Conservation (phyloP, 1,140 invertebrate species). For the Drosophila lacertosa region DNA sequence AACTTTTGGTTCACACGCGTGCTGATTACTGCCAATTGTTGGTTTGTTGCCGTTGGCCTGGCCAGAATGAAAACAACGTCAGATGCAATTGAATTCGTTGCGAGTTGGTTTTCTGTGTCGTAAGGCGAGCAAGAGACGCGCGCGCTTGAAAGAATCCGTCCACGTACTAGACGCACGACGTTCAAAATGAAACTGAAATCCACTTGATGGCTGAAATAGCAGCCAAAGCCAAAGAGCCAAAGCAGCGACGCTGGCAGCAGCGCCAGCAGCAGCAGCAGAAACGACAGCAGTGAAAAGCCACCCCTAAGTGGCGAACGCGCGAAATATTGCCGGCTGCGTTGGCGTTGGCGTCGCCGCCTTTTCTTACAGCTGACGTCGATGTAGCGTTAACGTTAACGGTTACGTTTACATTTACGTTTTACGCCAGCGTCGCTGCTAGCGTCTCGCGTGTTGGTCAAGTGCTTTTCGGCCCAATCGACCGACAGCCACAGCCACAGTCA, state of each 20-base stretch:
- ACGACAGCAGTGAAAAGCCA: slow-evolving; percentile 48
- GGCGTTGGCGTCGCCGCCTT: slow-evolving; percentile 14
- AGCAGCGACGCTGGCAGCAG: slow-evolving; percentile 25
- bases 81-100: slow-evolving; percentile 23
- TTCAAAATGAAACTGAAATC: slow-evolving; percentile 83
- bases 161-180: slow-evolving; percentile 76
- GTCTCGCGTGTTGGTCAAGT: slow-evolving; percentile 62
- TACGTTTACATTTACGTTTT: slow-evolving; percentile 18
- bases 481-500: slow-evolving; percentile 12
- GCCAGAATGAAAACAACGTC: slow-evolving; percentile 45
- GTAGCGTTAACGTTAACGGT: slow-evolving; percentile 15
- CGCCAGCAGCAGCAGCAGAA: slow-evolving; percentile 14
- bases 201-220: slow-evolving; percentile 60
- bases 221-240: slow-evolving; percentile 60
- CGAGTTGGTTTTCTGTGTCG: slow-evolving; percentile 34
- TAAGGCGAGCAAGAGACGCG: slow-evolving; percentile 35
- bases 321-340: slow-evolving; percentile 53
- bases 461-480: slow-evolving; percentile 37
- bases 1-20: slow-evolving; percentile 40
- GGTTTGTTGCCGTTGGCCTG: slow-evolving; percentile 33
- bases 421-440: slow-evolving; percentile 32
- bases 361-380: slow-evolving; percentile 23
- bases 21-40: slow-evolving; percentile 50
- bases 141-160: slow-evolving; percentile 32
- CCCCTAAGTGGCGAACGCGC: slow-evolving; percentile 59